phyloP scores from a whole-genome alignment of 2,888 invertebrate species.

The Philhelius pedissequus region DNA sequence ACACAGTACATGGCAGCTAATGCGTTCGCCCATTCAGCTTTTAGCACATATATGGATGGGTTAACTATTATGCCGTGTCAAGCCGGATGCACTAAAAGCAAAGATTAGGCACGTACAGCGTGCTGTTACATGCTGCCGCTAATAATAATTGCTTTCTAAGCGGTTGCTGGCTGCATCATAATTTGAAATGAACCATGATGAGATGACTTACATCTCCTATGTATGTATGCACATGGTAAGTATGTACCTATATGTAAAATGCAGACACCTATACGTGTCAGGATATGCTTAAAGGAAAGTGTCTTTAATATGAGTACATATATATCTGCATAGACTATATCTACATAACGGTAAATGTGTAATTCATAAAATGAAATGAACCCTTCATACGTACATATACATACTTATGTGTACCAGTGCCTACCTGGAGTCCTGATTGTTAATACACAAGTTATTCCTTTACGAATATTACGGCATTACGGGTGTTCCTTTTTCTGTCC shows the following conservation, averaged over 20 bases:
- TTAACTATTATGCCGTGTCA: slow-evolving; percentile 55
- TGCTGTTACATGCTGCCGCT: slow-evolving; percentile 18
- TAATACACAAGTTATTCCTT: not conserved
- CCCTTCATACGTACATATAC: too few relatives aligned
- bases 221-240: not conserved
- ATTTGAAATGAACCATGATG: slow-evolving; percentile 25
- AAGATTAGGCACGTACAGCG: slow-evolving; percentile 60
- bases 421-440: not conserved
- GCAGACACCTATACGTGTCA: not conserved
- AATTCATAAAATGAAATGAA: not conserved
- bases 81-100: slow-evolving; percentile 59
- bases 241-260: not conserved
- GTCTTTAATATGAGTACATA: not conserved
- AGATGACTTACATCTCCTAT: not conserved
- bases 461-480: not conserved
- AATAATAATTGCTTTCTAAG: slow-evolving; percentile 39
- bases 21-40: slow-evolving; percentile 14
- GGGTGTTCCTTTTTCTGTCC: not conserved
- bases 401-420: too few relatives aligned
- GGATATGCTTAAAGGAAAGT: not conserved
- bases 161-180: slow-evolving; percentile 9
- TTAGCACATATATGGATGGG: slow-evolving; percentile 41
- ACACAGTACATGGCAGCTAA: slow-evolving; percentile 26
- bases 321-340: not conserved
- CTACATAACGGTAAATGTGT: not conserved